Conservation (phyloP, 1,140 invertebrate genomes). For the Drosophila santomea region DNA sequence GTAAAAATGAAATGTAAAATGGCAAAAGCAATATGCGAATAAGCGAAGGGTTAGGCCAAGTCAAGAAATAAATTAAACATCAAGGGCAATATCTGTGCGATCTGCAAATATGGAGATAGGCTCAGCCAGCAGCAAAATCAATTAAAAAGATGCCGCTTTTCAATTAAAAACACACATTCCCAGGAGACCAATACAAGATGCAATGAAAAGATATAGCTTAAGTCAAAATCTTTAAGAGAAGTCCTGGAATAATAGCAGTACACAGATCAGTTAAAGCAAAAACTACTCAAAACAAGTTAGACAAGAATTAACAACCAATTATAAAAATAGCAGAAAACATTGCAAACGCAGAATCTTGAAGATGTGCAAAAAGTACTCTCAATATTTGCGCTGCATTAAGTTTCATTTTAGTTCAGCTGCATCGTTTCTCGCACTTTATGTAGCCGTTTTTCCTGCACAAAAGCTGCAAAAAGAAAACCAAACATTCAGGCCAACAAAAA, state of each 20-base stretch:
- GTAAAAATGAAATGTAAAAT: constrained; percentile 20
- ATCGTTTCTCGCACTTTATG: constrained; percentile 5
- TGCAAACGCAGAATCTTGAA: background rate
- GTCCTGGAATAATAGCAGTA: background rate
- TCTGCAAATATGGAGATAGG: constrained; percentile 24
- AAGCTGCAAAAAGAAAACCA: constrained; percentile 21
- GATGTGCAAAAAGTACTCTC: constrained; percentile 31
- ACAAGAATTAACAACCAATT: constrained; percentile 7
- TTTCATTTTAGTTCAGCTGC: constrained; percentile 31
- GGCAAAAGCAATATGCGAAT: constrained; percentile 16
- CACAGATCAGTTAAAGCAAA: background rate
- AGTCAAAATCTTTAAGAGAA: background rate
- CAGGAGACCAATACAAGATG: background rate
- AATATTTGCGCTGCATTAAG: constrained; percentile 66
- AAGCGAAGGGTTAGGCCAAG: constrained; percentile 18
- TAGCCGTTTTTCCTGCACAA: constrained; percentile 10
- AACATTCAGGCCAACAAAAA: constrained; percentile 29
- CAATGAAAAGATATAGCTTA: background rate
- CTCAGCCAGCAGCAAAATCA: constrained; percentile 10
- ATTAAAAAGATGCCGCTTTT: constrained; percentile 1
- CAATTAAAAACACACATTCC: constrained; percentile 8
- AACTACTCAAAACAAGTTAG: background rate
- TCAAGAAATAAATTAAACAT: constrained; percentile 35
- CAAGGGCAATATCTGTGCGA: constrained; percentile 31
- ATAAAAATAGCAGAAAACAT: constrained; percentile 1